Conservation (phyloP, 2,797 vertebrate genomes). For the Acanthopagrus latus region DNA sequence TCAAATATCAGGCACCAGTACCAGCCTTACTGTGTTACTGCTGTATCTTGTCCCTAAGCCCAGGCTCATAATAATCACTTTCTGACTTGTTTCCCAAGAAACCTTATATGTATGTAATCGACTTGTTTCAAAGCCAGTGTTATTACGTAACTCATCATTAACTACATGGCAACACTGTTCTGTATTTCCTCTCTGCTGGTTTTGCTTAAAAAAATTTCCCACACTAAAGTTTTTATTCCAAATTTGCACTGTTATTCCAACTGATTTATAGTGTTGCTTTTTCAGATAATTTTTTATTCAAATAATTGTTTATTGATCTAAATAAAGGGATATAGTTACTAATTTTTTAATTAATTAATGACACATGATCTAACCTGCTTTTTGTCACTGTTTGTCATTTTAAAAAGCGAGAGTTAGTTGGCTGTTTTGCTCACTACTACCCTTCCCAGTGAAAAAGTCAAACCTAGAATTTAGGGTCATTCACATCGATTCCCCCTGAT, state of each 20-base stretch:
- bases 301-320: background rate
- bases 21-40: slow-evolving; percentile 27
- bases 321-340: background rate
- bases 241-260: background rate
- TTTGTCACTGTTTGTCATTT: background rate
- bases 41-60: slow-evolving; percentile 27
- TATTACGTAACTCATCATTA: slow-evolving; percentile 25
- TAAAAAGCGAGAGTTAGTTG: background rate
- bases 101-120: slow-evolving; percentile 17
- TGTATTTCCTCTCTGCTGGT: slow-evolving; percentile 1
- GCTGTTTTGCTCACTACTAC: background rate
- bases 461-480: no score
- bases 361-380: background rate
- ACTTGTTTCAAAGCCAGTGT: slow-evolving; percentile 31
- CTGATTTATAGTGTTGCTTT: background rate
- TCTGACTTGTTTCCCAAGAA: slow-evolving; percentile 30
- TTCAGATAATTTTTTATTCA: background rate
- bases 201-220: slow-evolving; percentile 3
- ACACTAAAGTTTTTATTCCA: background rate
- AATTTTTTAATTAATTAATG: background rate
- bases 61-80: slow-evolving; percentile 33
- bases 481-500: background rate
- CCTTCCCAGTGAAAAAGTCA: background rate
- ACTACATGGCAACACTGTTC: background rate
- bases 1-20: slow-evolving; percentile 16